These are phyloP conservation scores for Indri indri DNA, from an alignment of 2,113 vertebrate species.

Conservation along the genomic window DNA sequence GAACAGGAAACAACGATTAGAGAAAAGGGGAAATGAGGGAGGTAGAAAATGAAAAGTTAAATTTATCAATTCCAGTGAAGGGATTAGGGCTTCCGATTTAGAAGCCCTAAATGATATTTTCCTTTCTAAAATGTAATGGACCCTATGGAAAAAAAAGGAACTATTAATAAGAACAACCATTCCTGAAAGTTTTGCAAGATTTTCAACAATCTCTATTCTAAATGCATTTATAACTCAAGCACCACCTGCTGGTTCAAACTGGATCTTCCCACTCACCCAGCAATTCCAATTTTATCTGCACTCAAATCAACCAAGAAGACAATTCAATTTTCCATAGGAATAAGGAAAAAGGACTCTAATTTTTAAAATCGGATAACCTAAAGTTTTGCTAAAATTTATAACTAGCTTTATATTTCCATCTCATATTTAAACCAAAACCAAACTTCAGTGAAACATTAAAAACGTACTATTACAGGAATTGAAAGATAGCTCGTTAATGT, in stretches of 20 bases:
- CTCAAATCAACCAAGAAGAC: slow-evolving; percentile 22
- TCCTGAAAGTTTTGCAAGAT: background rate
- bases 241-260: slow-evolving; percentile 46
- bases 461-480: background rate
- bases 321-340: background rate
- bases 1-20: background rate
- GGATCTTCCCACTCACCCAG: slow-evolving; percentile 34
- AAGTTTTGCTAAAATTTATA: slow-evolving; percentile 18
- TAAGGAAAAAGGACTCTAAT: background rate
- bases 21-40: background rate
- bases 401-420: background rate
- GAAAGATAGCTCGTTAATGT: background rate
- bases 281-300: slow-evolving; percentile 18
- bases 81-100: background rate
- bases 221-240: slow-evolving; percentile 68
- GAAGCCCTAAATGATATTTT: background rate
- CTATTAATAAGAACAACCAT: background rate
- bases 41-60: background rate
- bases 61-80: background rate
- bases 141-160: background rate
- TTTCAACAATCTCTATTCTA: background rate
- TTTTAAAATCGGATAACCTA: background rate
- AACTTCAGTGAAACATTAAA: background rate
- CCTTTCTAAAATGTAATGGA: background rate
- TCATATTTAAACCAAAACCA: background rate